A percentile compares a stretch with the other conserved stretches of the same genome.
phyloP scores from a whole-genome alignment of 2,113 vertebrate species.

The Alouatta palliata region DNA sequence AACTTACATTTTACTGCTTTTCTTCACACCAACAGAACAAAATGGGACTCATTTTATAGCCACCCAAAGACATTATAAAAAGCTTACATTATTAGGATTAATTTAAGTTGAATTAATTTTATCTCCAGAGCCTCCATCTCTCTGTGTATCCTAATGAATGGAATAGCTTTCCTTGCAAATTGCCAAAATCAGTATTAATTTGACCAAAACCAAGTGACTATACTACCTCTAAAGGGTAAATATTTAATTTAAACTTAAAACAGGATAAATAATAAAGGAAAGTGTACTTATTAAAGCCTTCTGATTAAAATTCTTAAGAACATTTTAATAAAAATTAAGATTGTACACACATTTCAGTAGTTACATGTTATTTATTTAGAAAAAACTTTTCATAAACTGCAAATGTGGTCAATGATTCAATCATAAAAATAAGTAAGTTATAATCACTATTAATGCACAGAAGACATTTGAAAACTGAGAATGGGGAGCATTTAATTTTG shows the following conservation, averaged over 20 bases:
- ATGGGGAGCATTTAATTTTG: neutral
- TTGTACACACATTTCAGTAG: neutral
- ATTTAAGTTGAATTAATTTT: slow-evolving; percentile 2
- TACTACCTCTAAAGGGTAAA: neutral
- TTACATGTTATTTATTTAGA: neutral
- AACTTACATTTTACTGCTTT: neutral
- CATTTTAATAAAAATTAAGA: slow-evolving; percentile 19
- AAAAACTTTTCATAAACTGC: neutral
- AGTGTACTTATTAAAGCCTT: neutral
- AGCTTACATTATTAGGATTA: neutral
- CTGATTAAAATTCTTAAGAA: neutral
- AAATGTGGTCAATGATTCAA: neutral
- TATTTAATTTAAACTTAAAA: neutral
- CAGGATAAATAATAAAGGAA: neutral
- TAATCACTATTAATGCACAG: neutral
- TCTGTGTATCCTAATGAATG: neutral
- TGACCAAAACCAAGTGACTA: neutral
- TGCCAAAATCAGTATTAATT: neutral
- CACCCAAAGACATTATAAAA: neutral
- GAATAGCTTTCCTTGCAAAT: neutral
- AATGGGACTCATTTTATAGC: neutral
- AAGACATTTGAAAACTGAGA: slow-evolving; percentile 22
- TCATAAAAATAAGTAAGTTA: neutral
- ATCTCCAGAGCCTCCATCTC: neutral
- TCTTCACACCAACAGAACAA: neutral